Percentiles rank a stretch among this genome's conserved stretches.
phyloP scores from a whole-genome alignment of 2,797 vertebrate genomes.

The Hoplostethus mediterraneus region DNA sequence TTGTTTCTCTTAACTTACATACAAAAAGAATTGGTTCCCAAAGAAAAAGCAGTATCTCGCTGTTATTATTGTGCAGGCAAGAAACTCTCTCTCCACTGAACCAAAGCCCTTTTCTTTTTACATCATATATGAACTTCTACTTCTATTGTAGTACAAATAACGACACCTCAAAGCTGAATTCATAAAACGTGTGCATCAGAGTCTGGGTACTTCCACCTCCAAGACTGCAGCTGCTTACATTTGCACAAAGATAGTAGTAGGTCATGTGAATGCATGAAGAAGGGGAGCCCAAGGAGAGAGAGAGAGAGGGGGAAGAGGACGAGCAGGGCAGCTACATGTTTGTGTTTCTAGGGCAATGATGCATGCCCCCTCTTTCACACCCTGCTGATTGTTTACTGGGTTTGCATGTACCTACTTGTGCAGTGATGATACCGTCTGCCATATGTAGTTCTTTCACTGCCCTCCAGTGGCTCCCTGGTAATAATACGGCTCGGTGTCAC shows the following conservation, averaged over 20 bases:
- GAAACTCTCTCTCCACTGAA: slow-evolving; percentile 17
- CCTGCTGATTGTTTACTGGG: slow-evolving; percentile 76
- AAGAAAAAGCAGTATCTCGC: slow-evolving; percentile 51
- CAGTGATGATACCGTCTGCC: slow-evolving; percentile 43
- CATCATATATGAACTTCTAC: slow-evolving; percentile 26
- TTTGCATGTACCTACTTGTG: slow-evolving; percentile 63
- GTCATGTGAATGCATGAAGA: slow-evolving; percentile 29
- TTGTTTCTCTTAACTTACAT: slow-evolving; percentile 62
- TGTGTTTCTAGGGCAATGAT: slow-evolving; percentile 73
- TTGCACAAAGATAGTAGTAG: slow-evolving; percentile 32
- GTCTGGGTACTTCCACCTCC: slow-evolving; percentile 41
- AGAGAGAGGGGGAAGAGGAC: slow-evolving; percentile 1
- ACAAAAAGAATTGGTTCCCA: slow-evolving; percentile 42
- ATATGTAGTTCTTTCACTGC: slow-evolving; percentile 81
- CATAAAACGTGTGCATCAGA: slow-evolving; percentile 38
- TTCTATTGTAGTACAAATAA: slow-evolving; percentile 25
- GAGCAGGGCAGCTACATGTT: slow-evolving; percentile 50
- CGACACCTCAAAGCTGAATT: slow-evolving; percentile 45
- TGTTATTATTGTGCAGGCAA: slow-evolving; percentile 36
- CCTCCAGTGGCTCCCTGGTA: slow-evolving; percentile 82
- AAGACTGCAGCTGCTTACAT: slow-evolving; percentile 14
- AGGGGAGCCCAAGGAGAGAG: slow-evolving; percentile 54
- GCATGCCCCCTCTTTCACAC: slow-evolving; percentile 79
- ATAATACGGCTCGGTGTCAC: slow-evolving; percentile 55
- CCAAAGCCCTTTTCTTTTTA: slow-evolving; percentile 22